These are phyloP conservation scores for fruit fly (Drosophila melanogaster) DNA, from an alignment of 1,140 invertebrate genomes.

Conservation along the genomic window DNA sequence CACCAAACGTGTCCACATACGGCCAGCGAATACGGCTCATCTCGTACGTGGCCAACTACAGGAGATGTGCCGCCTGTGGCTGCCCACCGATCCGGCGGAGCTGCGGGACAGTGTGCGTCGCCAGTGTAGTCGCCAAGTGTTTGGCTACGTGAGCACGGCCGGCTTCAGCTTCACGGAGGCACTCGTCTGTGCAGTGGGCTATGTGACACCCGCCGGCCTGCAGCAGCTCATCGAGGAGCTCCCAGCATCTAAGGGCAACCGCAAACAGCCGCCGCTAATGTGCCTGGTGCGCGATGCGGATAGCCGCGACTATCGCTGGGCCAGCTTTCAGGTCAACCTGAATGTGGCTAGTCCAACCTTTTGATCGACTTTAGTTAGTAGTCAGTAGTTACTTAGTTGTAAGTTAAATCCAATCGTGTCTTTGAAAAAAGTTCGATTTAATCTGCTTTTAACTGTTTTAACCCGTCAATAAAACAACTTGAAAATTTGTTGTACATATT, in stretches of 20 bases:
- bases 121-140: constrained; percentile 88
- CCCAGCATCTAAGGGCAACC: constrained; percentile 14
- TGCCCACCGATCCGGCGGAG: constrained; percentile 85
- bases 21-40: constrained; percentile 74
- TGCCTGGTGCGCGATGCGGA: constrained; percentile 85
- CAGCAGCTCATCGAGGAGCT: constrained; percentile 6
- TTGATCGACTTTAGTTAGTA: neutral
- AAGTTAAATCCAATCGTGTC: too few species aligned
- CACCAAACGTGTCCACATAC: constrained; percentile 71
- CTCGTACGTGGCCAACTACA: constrained; percentile 86
- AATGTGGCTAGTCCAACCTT: constrained; percentile 32
- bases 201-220: constrained; percentile 87
- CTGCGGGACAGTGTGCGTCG: constrained; percentile 86
- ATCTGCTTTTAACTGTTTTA: too few species aligned
- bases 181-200: constrained; percentile 88
- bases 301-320: constrained; percentile 85
- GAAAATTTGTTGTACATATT: constrained; percentile 75
- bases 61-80: constrained; percentile 89
- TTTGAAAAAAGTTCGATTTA: too few species aligned
- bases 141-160: constrained; percentile 90
- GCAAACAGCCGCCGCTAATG: constrained; percentile 51
- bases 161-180: constrained; percentile 89
- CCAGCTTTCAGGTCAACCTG: constrained; percentile 83
- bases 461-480: constrained; percentile 20
- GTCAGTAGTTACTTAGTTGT: neutral